Evolutionary conservation across 2,797 vertebrate species (phyloP).

Genomic region (Vespertilio murinus): DNA sequence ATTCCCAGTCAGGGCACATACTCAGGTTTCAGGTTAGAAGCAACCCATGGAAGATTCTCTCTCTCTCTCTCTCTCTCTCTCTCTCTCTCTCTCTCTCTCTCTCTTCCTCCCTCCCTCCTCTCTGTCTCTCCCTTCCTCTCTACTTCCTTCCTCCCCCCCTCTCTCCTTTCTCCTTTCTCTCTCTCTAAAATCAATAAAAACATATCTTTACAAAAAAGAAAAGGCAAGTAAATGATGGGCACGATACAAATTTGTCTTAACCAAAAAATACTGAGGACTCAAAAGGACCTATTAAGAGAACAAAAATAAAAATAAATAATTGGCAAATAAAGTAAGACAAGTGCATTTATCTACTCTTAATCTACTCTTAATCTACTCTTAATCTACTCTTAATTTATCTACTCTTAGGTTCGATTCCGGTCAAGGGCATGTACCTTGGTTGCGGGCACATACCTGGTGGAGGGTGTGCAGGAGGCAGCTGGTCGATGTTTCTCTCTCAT

Average conservation of each 20-base stretch:
- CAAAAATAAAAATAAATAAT: background rate
- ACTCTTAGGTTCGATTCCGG: no score
- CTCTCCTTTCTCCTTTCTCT: background rate
- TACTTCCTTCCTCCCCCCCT: accelerated
- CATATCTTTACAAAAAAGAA: background rate
- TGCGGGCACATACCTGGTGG: no score
- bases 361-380: no score
- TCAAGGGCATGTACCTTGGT: no score
- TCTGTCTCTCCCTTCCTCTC: background rate
- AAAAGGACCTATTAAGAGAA: background rate
- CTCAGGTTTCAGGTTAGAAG: background rate
- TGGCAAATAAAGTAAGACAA: background rate
- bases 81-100: background rate
- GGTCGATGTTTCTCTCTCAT: no score
- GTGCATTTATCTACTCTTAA: background rate
- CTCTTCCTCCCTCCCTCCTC: no score
- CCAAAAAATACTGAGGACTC: background rate
- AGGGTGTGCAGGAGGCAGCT: no score
- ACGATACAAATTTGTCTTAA: background rate
- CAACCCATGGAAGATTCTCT: background rate
- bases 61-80: background rate
- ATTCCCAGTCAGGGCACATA: background rate
- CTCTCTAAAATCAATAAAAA: background rate
- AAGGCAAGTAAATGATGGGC: background rate
- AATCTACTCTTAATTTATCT: no score